Conservation (phyloP, 2,113 vertebrate genomes). For the Xenotilapia caudafasciata region DNA sequence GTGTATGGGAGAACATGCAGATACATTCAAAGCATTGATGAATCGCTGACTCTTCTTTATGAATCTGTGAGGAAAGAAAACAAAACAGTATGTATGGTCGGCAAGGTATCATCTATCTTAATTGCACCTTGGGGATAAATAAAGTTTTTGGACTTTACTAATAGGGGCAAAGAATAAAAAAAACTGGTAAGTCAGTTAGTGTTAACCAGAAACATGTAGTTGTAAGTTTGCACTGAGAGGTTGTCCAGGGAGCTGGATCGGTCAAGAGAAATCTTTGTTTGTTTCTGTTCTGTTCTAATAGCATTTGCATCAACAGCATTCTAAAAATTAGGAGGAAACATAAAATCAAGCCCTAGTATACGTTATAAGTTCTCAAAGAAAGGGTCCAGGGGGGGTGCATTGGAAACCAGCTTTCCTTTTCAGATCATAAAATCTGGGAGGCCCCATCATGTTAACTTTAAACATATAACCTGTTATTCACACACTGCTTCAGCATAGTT, state of each 20-base stretch:
- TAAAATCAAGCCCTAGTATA: not conserved
- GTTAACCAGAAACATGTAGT: not conserved
- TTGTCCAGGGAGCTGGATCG: not conserved
- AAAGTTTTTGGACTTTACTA: not conserved
- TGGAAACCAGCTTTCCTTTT: not conserved
- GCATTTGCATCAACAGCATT: not conserved
- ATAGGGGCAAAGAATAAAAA: not conserved
- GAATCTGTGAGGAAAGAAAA: too few relatives aligned
- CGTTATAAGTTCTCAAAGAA: not conserved
- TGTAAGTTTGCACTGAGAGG: not conserved
- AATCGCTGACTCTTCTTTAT: too few relatives aligned
- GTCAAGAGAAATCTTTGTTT: rapidly evolving
- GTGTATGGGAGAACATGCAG: too few relatives aligned
- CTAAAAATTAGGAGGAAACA: not conserved
- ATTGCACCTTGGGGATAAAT: not conserved
- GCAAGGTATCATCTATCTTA: not conserved
- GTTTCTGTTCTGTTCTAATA: not conserved
- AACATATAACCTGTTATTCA: not conserved
- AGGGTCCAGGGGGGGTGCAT: not conserved
- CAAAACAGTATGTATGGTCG: not conserved
- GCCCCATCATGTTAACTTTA: not conserved
- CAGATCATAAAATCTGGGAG: not conserved
- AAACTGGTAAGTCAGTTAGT: not conserved
- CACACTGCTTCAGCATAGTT: not conserved
- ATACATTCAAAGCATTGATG: too few relatives aligned